Evolutionary conservation across 2,113 vertebrate species (phyloP).

Genomic region (Protobothrops mucrosquamatus): DNA sequence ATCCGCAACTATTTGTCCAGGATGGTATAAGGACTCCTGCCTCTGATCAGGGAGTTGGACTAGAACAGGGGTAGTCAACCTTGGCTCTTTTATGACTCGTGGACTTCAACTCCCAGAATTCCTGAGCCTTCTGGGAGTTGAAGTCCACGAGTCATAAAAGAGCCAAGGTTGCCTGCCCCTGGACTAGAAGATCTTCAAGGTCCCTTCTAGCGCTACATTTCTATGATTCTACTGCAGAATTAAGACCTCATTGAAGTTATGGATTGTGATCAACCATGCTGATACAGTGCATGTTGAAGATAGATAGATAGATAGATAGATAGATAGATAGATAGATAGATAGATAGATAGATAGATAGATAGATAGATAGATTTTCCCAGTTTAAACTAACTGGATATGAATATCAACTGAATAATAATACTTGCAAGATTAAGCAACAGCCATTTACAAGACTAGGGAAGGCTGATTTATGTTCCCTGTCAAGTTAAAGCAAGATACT

Average conservation of each 20-base stretch:
- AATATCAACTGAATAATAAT: background rate
- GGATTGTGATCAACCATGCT: background rate
- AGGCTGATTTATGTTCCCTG: background rate
- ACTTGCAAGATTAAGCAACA: background rate
- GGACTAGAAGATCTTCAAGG: background rate
- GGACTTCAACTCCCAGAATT: no score
- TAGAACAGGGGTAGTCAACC: no score
- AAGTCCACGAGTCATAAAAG: no score
- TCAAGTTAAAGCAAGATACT: background rate
- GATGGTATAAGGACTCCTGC: background rate
- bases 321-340: no score
- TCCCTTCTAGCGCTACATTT: background rate
- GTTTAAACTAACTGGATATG: no score
- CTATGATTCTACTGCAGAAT: background rate
- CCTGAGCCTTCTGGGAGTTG: no score
- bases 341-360: no score
- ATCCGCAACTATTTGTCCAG: background rate
- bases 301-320: no score
- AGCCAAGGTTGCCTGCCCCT: no score
- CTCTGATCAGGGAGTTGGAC: background rate
- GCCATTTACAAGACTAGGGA: background rate
- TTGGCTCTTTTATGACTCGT: no score
- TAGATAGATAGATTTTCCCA: background rate
- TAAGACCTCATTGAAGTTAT: background rate
- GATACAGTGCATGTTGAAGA: background rate